Evolutionary conservation across 2,888 invertebrate species (phyloP).

Genomic region (Oeneis ivallda): DNA sequence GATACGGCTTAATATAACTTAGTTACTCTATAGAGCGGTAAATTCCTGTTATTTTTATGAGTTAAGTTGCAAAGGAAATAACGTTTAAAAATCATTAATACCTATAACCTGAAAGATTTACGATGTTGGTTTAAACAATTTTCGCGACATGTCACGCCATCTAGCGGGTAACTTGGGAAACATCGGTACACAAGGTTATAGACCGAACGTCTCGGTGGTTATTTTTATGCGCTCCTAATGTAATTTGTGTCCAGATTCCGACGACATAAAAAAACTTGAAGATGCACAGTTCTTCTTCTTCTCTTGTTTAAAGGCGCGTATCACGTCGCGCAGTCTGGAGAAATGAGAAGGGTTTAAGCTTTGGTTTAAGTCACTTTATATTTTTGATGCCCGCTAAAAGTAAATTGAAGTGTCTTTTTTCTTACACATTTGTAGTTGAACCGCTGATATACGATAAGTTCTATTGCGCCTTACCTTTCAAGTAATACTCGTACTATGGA

Average conservation of each 20-base stretch:
- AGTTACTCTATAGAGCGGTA: neutral
- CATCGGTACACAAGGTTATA: slow-evolving; percentile 44
- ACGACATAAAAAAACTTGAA: slow-evolving; percentile 19
- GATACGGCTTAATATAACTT: neutral
- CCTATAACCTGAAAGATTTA: slow-evolving; percentile 45
- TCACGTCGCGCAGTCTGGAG: neutral
- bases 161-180: slow-evolving; percentile 67
- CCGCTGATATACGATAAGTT: too few relatives aligned
- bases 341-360: too few relatives aligned
- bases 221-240: slow-evolving; percentile 44
- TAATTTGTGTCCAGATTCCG: slow-evolving; percentile 42
- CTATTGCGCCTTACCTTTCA: too few relatives aligned
- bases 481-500: too few relatives aligned
- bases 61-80: neutral
- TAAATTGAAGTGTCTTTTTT: too few relatives aligned
- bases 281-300: neutral
- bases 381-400: neutral
- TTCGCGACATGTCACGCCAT: slow-evolving; percentile 62
- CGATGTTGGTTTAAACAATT: slow-evolving; percentile 28
- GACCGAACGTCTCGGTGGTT: slow-evolving; percentile 39
- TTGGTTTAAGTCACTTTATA: neutral
- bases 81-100: neutral
- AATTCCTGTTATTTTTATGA: neutral
- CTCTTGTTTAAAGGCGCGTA: neutral
- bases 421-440: too few relatives aligned